Conservation (phyloP, 2,113 vertebrate genomes). For the Oreochromis spilurus region DNA sequence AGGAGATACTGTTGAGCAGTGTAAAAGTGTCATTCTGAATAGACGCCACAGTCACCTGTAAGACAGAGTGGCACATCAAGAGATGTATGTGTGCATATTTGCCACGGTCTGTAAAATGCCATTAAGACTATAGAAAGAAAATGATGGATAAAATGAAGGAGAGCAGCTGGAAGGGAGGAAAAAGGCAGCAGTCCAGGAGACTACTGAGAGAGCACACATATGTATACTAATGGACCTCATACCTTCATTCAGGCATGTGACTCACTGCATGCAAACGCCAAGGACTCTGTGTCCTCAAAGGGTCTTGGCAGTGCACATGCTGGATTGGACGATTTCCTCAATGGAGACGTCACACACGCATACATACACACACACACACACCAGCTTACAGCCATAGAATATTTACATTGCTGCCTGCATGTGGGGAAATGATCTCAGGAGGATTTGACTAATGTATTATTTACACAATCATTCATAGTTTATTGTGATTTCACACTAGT, state of each 20-base stretch:
- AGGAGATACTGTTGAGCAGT: neutral
- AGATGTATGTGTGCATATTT: neutral
- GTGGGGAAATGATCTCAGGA: neutral
- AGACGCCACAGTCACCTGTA: neutral
- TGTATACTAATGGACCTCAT: conserved; percentile 32
- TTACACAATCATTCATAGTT: conserved; percentile 25
- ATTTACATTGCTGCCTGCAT: conserved; percentile 10
- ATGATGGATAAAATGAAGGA: neutral
- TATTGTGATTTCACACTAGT: conserved; percentile 33
- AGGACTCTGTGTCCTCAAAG: conserved; percentile 60
- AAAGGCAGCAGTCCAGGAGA: neutral
- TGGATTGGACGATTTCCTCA: neutral
- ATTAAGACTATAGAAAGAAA: neutral
- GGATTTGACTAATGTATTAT: conserved; percentile 27
- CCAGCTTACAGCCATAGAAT: neutral
- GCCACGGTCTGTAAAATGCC: neutral
- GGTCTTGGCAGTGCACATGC: neutral
- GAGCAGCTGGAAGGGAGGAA: conserved; percentile 15
- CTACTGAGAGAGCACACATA: neutral
- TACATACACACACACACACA: neutral
- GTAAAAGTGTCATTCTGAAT: neutral
- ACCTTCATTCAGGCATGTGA: conserved; percentile 40
- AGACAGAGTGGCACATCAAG: neutral
- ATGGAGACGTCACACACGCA: neutral
- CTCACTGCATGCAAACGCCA: conserved; percentile 24